Percentiles rank a stretch among this genome's conserved stretches.
Evolutionary conservation across 2,113 vertebrate genomes (phyloP).

Genomic region (Odocoileus hemionus): DNA sequence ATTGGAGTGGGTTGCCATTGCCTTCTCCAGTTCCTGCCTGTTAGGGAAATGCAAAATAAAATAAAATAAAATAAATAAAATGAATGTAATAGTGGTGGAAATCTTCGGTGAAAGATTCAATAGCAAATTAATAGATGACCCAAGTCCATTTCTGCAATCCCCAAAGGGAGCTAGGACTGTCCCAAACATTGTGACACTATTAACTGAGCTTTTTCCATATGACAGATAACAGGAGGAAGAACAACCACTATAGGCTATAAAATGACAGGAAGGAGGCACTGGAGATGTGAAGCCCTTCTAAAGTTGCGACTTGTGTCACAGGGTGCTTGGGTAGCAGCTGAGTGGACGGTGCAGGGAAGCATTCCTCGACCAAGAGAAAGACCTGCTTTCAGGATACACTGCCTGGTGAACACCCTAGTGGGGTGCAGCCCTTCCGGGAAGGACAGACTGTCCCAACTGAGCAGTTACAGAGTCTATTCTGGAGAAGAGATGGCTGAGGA

Average conservation of each 20-base stretch:
- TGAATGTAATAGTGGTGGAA: background rate
- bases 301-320: background rate
- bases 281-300: background rate
- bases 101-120: background rate
- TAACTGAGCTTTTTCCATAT: background rate
- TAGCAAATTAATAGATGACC: background rate
- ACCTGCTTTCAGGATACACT: background rate
- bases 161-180: background rate
- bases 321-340: background rate
- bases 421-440: background rate
- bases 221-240: background rate
- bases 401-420: background rate
- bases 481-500: background rate
- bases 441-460: background rate
- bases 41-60: background rate
- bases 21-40: background rate
- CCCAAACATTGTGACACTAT: background rate
- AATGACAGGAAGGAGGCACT: background rate
- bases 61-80: conserved; percentile 16
- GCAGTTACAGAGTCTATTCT: background rate
- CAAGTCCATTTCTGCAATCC: background rate
- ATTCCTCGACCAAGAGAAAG: background rate
- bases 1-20: background rate
- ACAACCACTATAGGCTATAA: background rate
- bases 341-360: background rate